These are phyloP conservation scores for Aphelenchoides fujianensis DNA, from an alignment of 1,140 invertebrate species.

Conservation along the genomic window DNA sequence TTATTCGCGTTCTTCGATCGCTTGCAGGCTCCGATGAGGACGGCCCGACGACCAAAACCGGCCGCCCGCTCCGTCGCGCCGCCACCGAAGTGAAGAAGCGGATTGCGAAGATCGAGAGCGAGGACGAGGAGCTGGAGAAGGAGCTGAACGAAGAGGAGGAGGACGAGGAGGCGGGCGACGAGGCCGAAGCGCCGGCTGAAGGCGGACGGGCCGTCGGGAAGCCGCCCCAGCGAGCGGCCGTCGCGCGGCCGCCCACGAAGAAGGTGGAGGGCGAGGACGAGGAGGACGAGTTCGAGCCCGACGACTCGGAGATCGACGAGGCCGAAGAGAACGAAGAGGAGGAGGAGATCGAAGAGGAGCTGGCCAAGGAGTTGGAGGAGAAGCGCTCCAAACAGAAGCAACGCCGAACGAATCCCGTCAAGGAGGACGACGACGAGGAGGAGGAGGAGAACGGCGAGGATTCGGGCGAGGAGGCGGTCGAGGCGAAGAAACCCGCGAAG, in stretches of 20 bases:
- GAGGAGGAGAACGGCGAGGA: constrained; percentile 9
- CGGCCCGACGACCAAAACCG: too few species aligned
- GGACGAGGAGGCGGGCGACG: too few species aligned
- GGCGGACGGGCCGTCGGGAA: constrained; percentile 11
- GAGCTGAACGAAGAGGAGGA: not conserved
- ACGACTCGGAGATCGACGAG: constrained; percentile 27
- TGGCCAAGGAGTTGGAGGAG: constrained; percentile 17
- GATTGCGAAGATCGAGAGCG: constrained; percentile 23
- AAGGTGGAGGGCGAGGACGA: constrained; percentile 12
- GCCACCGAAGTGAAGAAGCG: constrained; percentile 35
- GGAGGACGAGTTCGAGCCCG: constrained; percentile 33
- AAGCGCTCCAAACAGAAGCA: constrained; percentile 20
- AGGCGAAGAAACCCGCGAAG: constrained; percentile 12
- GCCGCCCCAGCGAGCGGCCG: not conserved
- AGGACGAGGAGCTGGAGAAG: constrained; percentile 28
- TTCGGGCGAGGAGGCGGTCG: not conserved
- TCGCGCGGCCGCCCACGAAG: not conserved
- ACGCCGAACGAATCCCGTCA: too few species aligned
- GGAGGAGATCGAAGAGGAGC: constrained; percentile 23
- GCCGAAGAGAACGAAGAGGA: constrained; percentile 34
- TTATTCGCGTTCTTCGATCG: too few species aligned
- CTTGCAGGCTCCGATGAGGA: too few species aligned
- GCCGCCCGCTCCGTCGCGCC: constrained; percentile 33
- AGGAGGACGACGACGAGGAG: constrained; percentile 2
- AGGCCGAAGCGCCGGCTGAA: too few species aligned